These are phyloP conservation scores for Popillia japonica DNA, from an alignment of 1,140 invertebrate genomes.

Conservation along the genomic window DNA sequence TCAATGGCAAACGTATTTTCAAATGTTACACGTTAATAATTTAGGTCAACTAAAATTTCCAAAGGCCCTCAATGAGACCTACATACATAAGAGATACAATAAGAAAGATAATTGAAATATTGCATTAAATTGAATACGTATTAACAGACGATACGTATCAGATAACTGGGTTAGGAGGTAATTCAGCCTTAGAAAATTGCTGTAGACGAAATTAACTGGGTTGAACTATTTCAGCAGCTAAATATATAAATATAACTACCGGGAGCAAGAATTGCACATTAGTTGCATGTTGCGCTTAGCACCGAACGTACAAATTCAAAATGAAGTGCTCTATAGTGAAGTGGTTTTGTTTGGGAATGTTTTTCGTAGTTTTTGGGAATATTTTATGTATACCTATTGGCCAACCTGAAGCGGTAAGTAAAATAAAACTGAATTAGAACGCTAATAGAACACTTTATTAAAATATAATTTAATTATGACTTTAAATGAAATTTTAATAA, in stretches of 20 bases:
- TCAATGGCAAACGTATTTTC: background rate
- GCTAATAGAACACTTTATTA: background rate
- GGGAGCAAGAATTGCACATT: slow-evolving; percentile 27
- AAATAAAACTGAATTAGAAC: background rate
- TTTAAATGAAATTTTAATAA: background rate
- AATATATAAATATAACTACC: slow-evolving; percentile 29
- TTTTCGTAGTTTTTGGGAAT: slow-evolving; percentile 24
- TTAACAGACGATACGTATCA: background rate
- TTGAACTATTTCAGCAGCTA: slow-evolving; percentile 33
- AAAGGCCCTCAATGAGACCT: slow-evolving; percentile 15
- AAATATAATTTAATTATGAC: background rate
- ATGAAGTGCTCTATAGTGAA: slow-evolving; percentile 16
- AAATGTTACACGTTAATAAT: slow-evolving; percentile 35
- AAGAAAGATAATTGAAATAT: slow-evolving; percentile 10
- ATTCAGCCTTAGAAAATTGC: slow-evolving; percentile 13
- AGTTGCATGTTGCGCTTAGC: slow-evolving; percentile 24
- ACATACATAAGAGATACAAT: slow-evolving; percentile 15
- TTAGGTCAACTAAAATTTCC: slow-evolving; percentile 36
- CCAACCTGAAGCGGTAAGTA: slow-evolving; percentile 39
- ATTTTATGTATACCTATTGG: slow-evolving; percentile 38
- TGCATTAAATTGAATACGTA: slow-evolving; percentile 35
- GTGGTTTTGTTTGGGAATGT: slow-evolving; percentile 35
- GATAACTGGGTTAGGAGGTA: slow-evolving; percentile 38
- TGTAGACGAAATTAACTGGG: slow-evolving; percentile 14
- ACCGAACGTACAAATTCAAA: background rate